Conservation (phyloP, 1,140 invertebrate genomes). For the Phortica variegata region DNA sequence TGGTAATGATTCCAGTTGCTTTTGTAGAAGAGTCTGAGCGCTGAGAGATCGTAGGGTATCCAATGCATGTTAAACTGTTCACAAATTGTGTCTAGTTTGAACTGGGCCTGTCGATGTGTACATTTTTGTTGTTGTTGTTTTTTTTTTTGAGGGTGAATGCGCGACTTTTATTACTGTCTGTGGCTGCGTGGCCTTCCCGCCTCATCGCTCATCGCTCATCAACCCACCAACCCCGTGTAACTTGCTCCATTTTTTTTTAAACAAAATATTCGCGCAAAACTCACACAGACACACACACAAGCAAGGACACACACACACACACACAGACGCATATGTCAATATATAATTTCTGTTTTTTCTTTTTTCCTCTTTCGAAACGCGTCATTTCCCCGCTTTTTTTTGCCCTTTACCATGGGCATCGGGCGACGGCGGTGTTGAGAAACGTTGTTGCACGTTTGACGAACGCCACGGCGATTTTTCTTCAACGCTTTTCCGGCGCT, state of each 20-base stretch:
- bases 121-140: slow-evolving; percentile 4
- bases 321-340: neutral
- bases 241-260: slow-evolving; percentile 2
- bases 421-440: too few species aligned
- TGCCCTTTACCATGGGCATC: too few species aligned
- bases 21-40: too few species aligned
- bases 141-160: neutral
- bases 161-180: too few species aligned
- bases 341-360: slow-evolving; percentile 8
- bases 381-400: slow-evolving; percentile 30
- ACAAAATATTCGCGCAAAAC: too few species aligned
- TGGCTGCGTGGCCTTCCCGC: too few species aligned
- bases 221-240: neutral
- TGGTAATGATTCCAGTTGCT: too few species aligned
- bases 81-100: too few species aligned
- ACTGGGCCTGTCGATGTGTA: too few species aligned
- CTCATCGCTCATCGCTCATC: too few species aligned
- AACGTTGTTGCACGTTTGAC: slow-evolving; percentile 14
- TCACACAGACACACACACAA: neutral
- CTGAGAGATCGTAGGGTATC: too few species aligned
- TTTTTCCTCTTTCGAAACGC: neutral
- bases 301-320: neutral
- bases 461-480: slow-evolving; percentile 5
- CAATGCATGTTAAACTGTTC: neutral
- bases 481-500: slow-evolving; percentile 12